A percentile compares a stretch with the other conserved stretches of the same genome.
These are phyloP conservation scores for Vicugna pacos DNA, from an alignment of 2,113 vertebrate species.

Conservation along the genomic window DNA sequence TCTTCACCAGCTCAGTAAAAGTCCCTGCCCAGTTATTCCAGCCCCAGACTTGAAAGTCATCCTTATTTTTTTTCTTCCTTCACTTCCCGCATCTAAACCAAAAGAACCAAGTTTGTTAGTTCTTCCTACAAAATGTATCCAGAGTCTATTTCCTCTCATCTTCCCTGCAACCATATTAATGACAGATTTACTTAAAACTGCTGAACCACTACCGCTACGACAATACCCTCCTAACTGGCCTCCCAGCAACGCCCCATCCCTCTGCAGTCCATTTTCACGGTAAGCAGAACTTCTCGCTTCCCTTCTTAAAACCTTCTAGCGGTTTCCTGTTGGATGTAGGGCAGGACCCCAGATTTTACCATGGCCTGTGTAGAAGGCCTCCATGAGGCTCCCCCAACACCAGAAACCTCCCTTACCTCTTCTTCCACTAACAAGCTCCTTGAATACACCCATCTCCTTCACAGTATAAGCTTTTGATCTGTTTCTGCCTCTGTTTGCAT, in stretches of 20 bases:
- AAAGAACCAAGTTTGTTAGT: not conserved
- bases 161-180: not conserved
- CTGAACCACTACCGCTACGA: not conserved
- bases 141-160: not conserved
- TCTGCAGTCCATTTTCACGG: not conserved
- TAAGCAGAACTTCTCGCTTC: not conserved
- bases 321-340: not conserved
- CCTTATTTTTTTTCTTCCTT: not conserved
- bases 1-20: not conserved
- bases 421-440: not conserved
- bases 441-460: not conserved
- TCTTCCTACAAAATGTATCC: not conserved
- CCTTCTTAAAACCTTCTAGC: not conserved
- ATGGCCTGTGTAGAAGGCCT: not conserved
- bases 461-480: not conserved
- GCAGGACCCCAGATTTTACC: not conserved
- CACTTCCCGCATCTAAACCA: not conserved
- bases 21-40: not conserved
- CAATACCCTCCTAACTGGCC: not conserved
- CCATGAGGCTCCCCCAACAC: not conserved
- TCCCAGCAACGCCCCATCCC: not conserved
- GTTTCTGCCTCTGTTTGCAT: not conserved
- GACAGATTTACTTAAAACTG: not conserved
- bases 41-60: not conserved
- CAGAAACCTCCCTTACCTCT: not conserved